Base-by-base conservation (phyloP, 2,888 invertebrate genomes). In the Pseudococcus longispinus region DNA sequence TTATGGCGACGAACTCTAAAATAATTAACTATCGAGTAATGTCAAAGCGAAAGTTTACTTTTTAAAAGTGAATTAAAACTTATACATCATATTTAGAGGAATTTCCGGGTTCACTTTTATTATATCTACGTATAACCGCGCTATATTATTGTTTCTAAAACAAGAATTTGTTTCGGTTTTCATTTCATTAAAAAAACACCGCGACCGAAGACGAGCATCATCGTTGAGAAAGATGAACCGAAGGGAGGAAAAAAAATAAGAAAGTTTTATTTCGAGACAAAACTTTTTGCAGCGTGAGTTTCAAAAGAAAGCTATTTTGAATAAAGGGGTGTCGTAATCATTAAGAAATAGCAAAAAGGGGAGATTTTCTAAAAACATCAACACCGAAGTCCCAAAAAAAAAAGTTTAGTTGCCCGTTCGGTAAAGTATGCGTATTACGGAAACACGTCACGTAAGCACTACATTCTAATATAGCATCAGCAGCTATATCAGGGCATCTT, bases 401-500 rank as follows among this genome's bases (percentile, higher is more conserved):
- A 84, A 84, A 84, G 37, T 65, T 84, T 65, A 84, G 20, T 84
- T 60, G 65, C 55, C 84, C 84, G 84, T 65, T 84, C 15, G 60
- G n/a, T n/a, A 37, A 84, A 51, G 32, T 60, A 84, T 37, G 23
- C 37, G 65, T 42, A 65, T 84, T 84, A 84, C 84, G 84, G 65
- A 84, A 84, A 84, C 84, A 84, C 65, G 84, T 84, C 84, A 84
- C 84, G 84, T 84, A 84, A 65, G 51, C 83, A 83, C 84, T 84
- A 84, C 84, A 84, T 84, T 84, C 84, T 84, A 84, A 84, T 84
- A 84, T 65, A 65, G 84, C 84, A 84, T 84, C 84, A 60, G 42
- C 84, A 42, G 60, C 84, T 84, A 84, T 60, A 84, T 23, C 65
- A 60, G 55, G 60, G 84, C 42, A 42, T 60, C 84, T 84, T 42